Evolutionary conservation across 2,888 invertebrate genomes (phyloP).

Genomic region (Seira sanloemensis): DNA sequence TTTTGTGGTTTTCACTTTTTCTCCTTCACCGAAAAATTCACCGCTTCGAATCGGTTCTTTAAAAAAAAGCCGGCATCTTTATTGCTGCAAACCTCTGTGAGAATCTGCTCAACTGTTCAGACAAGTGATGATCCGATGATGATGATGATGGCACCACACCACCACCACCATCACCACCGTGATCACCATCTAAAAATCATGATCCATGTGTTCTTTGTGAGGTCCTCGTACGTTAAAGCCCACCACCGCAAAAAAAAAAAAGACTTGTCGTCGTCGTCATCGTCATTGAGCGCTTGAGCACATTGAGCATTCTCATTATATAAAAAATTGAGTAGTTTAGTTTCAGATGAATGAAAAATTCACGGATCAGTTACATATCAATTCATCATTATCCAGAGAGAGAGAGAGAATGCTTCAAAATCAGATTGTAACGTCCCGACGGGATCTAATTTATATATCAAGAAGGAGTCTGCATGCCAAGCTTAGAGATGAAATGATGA

Average conservation of each 20-base stretch:
- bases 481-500: too few species aligned
- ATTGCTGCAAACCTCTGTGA: conserved; percentile 22
- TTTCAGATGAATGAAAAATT: conserved; percentile 21
- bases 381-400: conserved; percentile 26
- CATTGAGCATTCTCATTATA: too few species aligned
- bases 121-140: too few species aligned
- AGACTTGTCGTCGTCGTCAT: background rate
- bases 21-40: conserved; percentile 5
- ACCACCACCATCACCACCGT: background rate
- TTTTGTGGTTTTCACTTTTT: conserved; percentile 64
- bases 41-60: background rate
- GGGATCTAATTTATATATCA: background rate
- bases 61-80: background rate
- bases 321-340: too few species aligned
- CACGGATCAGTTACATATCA: conserved; percentile 54
- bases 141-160: background rate
- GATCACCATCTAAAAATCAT: background rate
- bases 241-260: background rate
- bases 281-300: too few species aligned
- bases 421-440: conserved; percentile 47
- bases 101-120: conserved; percentile 58
- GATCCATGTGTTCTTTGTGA: conserved; percentile 39
- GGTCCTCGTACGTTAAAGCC: conserved; percentile 27
- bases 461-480: too few species aligned
- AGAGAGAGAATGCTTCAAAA: background rate